Evolutionary conservation across 2,797 vertebrate genomes (phyloP).

Genomic region (Labroides dimidiatus): DNA sequence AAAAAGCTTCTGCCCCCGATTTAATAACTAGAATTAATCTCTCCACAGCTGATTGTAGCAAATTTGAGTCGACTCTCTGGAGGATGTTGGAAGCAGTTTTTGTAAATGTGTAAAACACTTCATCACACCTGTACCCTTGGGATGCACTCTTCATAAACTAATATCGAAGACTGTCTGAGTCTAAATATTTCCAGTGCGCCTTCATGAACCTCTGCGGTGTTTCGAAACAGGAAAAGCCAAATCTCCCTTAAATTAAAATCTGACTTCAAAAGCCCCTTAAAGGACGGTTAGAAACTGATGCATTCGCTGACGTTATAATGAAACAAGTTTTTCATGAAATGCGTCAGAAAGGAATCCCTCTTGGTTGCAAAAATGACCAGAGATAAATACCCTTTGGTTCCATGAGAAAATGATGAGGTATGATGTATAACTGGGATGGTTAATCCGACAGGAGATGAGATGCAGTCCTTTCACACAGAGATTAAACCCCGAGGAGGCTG

Average conservation of each 20-base stretch:
- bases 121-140: conserved; percentile 14
- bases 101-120: conserved; percentile 14
- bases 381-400: conserved; percentile 33
- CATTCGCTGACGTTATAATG: conserved; percentile 6
- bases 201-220: background rate
- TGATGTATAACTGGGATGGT: conserved; percentile 40
- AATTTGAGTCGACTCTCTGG: conserved; percentile 12
- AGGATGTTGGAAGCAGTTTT: conserved; percentile 27
- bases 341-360: conserved; percentile 13
- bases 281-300: conserved; percentile 31
- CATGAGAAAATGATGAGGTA: conserved; percentile 16
- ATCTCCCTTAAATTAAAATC: background rate
- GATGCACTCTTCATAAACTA: conserved; percentile 1
- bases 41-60: conserved; percentile 9
- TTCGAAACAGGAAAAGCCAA: conserved; percentile 28
- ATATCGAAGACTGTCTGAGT: background rate
- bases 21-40: conserved; percentile 13
- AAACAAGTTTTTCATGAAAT: conserved; percentile 7
- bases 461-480: conserved; percentile 42
- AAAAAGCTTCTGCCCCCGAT: conserved; percentile 6
- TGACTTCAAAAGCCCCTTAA: background rate
- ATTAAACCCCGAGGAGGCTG: conserved; percentile 25
- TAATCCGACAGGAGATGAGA: conserved; percentile 44
- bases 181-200: background rate
- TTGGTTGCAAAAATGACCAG: conserved; percentile 10